Evolutionary conservation across 2,113 vertebrate genomes (phyloP), one percentile per base, ranked within the genome.

Genomic region (Psittacus erithacus): DNA sequence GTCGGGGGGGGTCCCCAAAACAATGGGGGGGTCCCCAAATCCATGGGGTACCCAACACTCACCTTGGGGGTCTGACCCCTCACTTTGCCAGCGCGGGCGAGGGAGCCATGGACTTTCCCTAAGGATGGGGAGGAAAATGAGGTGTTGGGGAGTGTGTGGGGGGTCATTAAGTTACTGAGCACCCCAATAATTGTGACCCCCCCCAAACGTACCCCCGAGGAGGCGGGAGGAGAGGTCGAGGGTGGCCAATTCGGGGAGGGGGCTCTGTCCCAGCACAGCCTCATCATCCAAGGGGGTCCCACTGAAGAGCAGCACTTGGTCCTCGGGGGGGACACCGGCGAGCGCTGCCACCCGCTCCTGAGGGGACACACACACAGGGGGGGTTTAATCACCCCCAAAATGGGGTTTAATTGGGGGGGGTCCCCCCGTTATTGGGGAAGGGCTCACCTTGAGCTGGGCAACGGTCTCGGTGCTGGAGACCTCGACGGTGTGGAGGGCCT

Each of bases 151-250:
- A 35, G 50, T 9, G 1, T 2, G 2, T 24, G 23, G 28, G 62
- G 31, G 35, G 38, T 2, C 9, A 5, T 49, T 41, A 12, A 13
- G 44, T 1, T 59, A 77, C 67, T 47, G 67, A 86, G 4, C 31
- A 11, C 2, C 25, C 5, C 1, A 0, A 0, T 77, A 68, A 77
- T 59, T 31, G 24, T 6, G 3, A 0, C 17, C 17, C 10, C 28
- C 17, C 6, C 10, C 3, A 0, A 1, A 69, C 50, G 43, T 78
- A 78, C 73, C 84, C 8, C 84, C 83, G 38, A 60, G 73, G 52
- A 77, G 73, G 63, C 84, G 73, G 10, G 73, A 35, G 73, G 84
- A 52, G 84, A 86, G 73, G 10, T 86, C 73, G 44, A 86, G 44
- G 53, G 84, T 69, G 73, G 84, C 1, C 17, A 86, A 69, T 52